Conservation (phyloP, 2,797 vertebrate species). For the Hoplostethus atlanticus region DNA sequence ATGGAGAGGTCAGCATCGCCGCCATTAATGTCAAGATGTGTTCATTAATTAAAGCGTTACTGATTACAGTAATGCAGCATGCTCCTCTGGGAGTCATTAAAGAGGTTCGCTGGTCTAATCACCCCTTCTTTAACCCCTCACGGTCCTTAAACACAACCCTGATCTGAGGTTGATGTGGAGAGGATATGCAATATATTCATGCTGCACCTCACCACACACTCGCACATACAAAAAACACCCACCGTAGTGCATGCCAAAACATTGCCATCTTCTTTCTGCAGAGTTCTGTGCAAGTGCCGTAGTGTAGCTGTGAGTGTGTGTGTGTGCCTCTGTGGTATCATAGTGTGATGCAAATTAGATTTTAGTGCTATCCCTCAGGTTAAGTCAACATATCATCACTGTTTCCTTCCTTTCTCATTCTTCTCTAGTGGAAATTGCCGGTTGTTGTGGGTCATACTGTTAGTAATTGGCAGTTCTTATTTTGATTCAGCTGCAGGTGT, state of each 20-base stretch:
- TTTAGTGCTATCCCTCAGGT: constrained; percentile 31
- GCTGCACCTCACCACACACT: constrained; percentile 18
- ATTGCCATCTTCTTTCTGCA: constrained; percentile 46
- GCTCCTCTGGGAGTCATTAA: constrained; percentile 37
- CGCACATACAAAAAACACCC: constrained; percentile 24
- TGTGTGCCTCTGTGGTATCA: constrained; percentile 48
- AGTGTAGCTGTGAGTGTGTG: constrained; percentile 55
- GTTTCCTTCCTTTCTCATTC: constrained; percentile 38
- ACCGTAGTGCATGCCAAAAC: constrained; percentile 63
- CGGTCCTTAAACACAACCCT: constrained; percentile 39
- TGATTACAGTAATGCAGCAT: constrained; percentile 48
- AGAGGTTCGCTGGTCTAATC: constrained; percentile 39
- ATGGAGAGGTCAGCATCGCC: constrained; percentile 59
- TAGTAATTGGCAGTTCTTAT: constrained; percentile 4
- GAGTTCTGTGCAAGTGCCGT: constrained; percentile 52
- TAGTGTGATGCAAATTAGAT: constrained; percentile 56
- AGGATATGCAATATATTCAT: constrained; percentile 19
- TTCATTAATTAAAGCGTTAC: constrained; percentile 61
- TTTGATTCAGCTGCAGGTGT: constrained; percentile 32
- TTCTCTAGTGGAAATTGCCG: constrained; percentile 21
- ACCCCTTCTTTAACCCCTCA: constrained; percentile 22
- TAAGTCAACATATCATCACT: constrained; percentile 31
- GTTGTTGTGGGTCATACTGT: neutral
- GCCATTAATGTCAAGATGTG: constrained; percentile 46
- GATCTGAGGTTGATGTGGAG: constrained; percentile 20